These are phyloP conservation scores for Tryphoninae sp. DNA, from an alignment of 2,888 invertebrate species.

Conservation along the genomic window DNA sequence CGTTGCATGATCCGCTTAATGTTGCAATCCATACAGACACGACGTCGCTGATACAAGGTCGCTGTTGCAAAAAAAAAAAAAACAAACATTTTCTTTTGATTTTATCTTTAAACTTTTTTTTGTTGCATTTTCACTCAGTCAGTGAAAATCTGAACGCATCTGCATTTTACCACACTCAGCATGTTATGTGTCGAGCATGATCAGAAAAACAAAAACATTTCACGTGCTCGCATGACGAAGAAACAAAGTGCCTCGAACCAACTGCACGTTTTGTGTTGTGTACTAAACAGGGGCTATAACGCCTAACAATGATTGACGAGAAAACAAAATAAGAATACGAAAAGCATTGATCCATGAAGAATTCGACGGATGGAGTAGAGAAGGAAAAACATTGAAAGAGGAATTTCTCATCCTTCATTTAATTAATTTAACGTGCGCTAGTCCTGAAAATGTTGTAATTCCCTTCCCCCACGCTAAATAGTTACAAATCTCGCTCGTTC, in stretches of 20 bases:
- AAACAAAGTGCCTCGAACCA: conserved; percentile 41
- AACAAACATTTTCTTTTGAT: conserved; percentile 8
- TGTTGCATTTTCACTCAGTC: conserved; percentile 22
- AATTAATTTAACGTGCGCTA: conserved; percentile 55
- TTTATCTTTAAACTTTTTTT: conserved; percentile 23
- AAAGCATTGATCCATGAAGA: background rate
- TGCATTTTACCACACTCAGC: conserved; percentile 51
- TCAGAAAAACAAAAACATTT: conserved; percentile 14
- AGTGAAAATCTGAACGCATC: conserved; percentile 50
- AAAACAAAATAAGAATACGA: conserved; percentile 13
- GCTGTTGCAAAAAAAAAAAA: conserved; percentile 44
- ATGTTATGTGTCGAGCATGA: conserved; percentile 62
- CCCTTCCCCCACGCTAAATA: conserved; percentile 14
- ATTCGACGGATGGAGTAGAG: conserved; percentile 19
- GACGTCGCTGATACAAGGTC: conserved; percentile 60
- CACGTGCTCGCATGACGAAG: conserved; percentile 58
- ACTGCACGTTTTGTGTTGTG: conserved; percentile 40
- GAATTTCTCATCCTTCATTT: conserved; percentile 20
- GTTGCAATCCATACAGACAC: conserved; percentile 44
- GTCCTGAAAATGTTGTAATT: conserved; percentile 48
- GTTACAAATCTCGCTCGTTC: conserved; percentile 31
- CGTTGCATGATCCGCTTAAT: conserved; percentile 73
- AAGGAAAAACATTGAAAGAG: conserved; percentile 25
- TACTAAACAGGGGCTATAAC: conserved; percentile 45
- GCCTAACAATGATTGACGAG: conserved; percentile 41